phyloP scores from a whole-genome alignment of 92 coral and sea anemone genomes.

The Phenganax subtilis region DNA sequence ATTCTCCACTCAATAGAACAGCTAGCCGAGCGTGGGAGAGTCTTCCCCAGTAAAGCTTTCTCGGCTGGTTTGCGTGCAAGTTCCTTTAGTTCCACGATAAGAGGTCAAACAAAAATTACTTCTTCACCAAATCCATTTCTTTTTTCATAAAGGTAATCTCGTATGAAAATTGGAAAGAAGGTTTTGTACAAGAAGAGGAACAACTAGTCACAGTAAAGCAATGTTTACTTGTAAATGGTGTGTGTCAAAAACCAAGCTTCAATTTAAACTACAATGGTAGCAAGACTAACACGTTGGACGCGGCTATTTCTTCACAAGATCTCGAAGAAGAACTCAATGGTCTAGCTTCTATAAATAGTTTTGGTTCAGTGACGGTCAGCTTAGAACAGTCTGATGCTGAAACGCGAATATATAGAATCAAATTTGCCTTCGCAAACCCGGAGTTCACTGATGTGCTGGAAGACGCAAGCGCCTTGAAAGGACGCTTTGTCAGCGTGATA shows the following conservation, averaged over 20 bases:
- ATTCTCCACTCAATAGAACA: no score
- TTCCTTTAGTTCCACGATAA: neutral
- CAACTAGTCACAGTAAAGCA: slow-evolving; percentile 26
- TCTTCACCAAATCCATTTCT: neutral
- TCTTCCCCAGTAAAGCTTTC: no score
- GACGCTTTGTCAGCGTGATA: slow-evolving; percentile 25
- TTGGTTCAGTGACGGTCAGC: slow-evolving; percentile 63
- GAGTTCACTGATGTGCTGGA: slow-evolving; percentile 45
- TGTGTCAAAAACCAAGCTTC: slow-evolving; percentile 30
- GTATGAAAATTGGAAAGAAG: slow-evolving; percentile 14
- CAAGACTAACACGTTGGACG: slow-evolving; percentile 29
- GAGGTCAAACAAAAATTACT: neutral
- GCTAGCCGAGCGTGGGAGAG: no score
- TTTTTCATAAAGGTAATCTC: slow-evolving; percentile 13
- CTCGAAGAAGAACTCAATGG: slow-evolving; percentile 56
- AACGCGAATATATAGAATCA: slow-evolving; percentile 48
- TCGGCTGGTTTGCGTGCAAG: no score
- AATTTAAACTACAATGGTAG: slow-evolving; percentile 53
- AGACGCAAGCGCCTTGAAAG: slow-evolving; percentile 6
- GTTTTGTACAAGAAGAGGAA: slow-evolving; percentile 23
- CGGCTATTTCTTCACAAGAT: slow-evolving; percentile 42
- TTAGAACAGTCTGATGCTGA: slow-evolving; percentile 35
- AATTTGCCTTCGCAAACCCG: slow-evolving; percentile 55
- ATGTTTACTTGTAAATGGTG: slow-evolving; percentile 3
- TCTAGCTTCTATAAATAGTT: slow-evolving; percentile 48